Evolutionary conservation across 2,888 invertebrate genomes (phyloP).

Genomic region (Xestia xanthographa): DNA sequence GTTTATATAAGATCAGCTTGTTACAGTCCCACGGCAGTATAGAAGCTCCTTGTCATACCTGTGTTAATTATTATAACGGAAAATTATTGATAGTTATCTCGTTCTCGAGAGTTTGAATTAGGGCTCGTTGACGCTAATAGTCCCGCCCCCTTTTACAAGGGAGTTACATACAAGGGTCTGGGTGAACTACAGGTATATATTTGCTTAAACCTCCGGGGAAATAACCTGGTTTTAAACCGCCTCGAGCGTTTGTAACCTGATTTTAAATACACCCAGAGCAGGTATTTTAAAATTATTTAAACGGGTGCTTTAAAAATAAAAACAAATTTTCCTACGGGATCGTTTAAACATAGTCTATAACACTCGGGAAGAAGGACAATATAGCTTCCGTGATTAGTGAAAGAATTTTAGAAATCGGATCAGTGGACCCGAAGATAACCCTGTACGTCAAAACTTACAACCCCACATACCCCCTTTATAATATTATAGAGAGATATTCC

Average conservation of each 20-base stretch:
- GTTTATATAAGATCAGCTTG: conserved; percentile 3
- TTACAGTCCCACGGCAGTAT: not conserved
- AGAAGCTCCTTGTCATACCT: not conserved
- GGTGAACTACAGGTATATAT: not conserved
- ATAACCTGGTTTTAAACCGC: not conserved
- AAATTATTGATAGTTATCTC: no score
- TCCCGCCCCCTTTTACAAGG: not conserved
- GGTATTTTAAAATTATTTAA: not conserved
- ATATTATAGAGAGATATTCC: no score
- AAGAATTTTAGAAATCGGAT: no score
- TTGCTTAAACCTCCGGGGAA: not conserved
- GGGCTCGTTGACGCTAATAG: not conserved
- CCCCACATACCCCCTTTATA: no score
- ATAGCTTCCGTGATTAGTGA: no score
- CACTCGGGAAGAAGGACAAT: no score
- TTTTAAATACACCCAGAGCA: not conserved
- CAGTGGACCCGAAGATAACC: no score
- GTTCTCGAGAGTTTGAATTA: not conserved
- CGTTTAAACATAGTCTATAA: not conserved
- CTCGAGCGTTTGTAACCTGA: not conserved
- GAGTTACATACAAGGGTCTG: not conserved
- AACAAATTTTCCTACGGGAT: no score
- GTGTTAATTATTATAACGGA: not conserved
- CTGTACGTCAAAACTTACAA: no score
- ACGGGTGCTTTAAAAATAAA: no score